Evolutionary conservation across 2,888 invertebrate species (phyloP).

Genomic region (Cordilura impudica): DNA sequence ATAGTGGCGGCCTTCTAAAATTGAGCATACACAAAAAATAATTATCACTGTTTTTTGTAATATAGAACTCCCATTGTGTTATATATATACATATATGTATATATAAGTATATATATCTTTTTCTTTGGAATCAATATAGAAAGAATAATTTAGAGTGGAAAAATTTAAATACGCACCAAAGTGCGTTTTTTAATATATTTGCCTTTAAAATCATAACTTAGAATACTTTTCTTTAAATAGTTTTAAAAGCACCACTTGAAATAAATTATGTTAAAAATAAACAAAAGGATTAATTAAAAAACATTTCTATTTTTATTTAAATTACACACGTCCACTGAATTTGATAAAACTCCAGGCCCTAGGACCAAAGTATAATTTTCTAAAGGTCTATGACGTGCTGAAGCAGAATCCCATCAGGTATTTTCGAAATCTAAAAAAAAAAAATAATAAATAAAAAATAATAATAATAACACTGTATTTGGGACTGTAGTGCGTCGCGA

Average conservation of each 20-base stretch:
- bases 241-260: background rate
- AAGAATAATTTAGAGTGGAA: background rate
- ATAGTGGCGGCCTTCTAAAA: conserved; percentile 30
- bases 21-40: background rate
- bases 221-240: background rate
- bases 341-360: no score
- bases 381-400: no score
- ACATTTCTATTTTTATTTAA: no score
- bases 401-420: no score
- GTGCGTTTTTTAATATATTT: background rate
- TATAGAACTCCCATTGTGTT: background rate
- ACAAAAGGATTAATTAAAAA: background rate
- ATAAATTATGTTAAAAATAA: background rate
- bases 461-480: no score
- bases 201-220: background rate
- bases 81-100: no score
- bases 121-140: background rate
- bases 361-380: no score
- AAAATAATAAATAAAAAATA: no score
- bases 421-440: no score
- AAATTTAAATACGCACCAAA: background rate
- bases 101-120: background rate
- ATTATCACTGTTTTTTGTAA: background rate
- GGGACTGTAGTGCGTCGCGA: no score
- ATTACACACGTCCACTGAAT: no score